Evolutionary conservation across 2,888 invertebrate species (phyloP), one percentile per base, ranked within the genome.

Genomic region (Neoaliturus tenellus): DNA sequence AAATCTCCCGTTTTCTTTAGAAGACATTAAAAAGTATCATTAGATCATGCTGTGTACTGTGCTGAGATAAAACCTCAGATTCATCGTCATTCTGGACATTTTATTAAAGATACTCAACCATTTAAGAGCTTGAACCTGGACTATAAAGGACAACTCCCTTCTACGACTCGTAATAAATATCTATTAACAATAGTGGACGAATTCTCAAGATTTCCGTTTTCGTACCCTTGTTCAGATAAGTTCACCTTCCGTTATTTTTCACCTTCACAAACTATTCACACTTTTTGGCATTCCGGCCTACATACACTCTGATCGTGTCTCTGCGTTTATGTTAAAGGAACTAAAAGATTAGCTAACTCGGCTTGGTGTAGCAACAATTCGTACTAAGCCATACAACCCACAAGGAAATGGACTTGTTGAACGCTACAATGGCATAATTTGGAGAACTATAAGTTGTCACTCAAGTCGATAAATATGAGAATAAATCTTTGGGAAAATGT

Each of bases 191-290:
- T 51, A 6, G 23, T 51, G 1, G 51, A 51, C 51, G 51, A 51
- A 23, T 51, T 23, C 51, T n/a, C n/a, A n/a, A n/a, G n/a, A n/a
- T 51, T 10, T 23, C 51, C 4, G 2, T 87, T 87, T 69, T 75
- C 85, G 17, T 86, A 84, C 69, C 69, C 83, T n/a, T 84, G 83
- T 44, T 39, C 55, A 1, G 78, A 85, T 80, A 78, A 78, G 80
- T 41, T 23, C 78, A 25, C 51, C 51, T 10, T 82, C 84, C 55
- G 80, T 84, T 23, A 84, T 75, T 33, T 8, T 5, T 14, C 48
- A 44, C 6, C 67, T 85, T 1, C 55, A 55, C 12, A 35, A 39
- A 80, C 33, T 80, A 8, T 80, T 80, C 20, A 5, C 8, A n/a
- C 20, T 41, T 28, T 78, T 78, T 25, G 39, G 41, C 10, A 78